phyloP scores from a whole-genome alignment of 2,888 invertebrate species.

The Archips xylosteana region DNA sequence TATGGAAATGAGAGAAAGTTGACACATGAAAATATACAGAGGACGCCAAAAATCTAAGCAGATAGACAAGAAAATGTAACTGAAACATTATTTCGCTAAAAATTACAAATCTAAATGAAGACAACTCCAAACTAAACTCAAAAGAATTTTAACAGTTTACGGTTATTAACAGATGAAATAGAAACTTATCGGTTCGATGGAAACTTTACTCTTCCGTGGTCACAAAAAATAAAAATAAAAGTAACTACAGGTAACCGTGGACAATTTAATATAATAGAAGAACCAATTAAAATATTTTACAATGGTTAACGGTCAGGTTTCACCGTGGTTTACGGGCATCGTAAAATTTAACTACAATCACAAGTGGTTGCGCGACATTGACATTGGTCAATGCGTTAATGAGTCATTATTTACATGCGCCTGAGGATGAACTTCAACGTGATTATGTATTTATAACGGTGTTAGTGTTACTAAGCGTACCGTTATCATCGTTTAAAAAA shows the following conservation, averaged over 20 bases:
- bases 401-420: slow-evolving; percentile 57
- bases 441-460: slow-evolving; percentile 25
- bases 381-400: slow-evolving; percentile 66
- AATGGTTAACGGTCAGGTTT: slow-evolving; percentile 33
- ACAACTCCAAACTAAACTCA: not conserved
- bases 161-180: slow-evolving; percentile 7
- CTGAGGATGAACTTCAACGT: slow-evolving; percentile 17
- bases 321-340: slow-evolving; percentile 22
- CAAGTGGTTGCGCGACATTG: slow-evolving; percentile 59
- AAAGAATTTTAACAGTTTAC: not conserved
- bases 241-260: slow-evolving; percentile 16
- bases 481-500: slow-evolving; percentile 3
- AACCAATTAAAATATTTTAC: slow-evolving; percentile 39
- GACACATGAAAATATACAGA: not conserved
- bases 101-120: not conserved
- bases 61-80: not conserved
- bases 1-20: not conserved
- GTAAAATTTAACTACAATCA: slow-evolving; percentile 34
- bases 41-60: too few species aligned
- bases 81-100: not conserved
- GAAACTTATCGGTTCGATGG: slow-evolving; percentile 5
- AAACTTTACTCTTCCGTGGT: slow-evolving; percentile 17
- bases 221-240: slow-evolving; percentile 11
- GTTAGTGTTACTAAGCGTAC: slow-evolving; percentile 6
- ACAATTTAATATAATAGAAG: slow-evolving; percentile 18